Base-by-base conservation (phyloP, 2,888 invertebrate species). In the Hemistola chrysoprasaria region DNA sequence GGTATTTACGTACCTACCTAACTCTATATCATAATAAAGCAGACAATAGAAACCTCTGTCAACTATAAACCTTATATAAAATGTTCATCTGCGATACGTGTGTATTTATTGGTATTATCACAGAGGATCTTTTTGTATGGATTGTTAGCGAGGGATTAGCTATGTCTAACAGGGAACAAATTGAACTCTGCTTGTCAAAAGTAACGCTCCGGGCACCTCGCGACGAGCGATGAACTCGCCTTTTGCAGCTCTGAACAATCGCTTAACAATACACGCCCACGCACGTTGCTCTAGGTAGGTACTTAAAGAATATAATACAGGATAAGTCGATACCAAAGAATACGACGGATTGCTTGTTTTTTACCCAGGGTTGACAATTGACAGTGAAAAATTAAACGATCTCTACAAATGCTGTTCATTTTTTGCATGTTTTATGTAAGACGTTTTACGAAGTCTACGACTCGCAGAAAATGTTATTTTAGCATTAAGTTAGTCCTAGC, bases 101-200 rank as follows among this genome's bases (percentile, higher is more conserved):
- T 34, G 38, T 47, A 45, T 47, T 37, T 28, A 24, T 28, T 20
- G 2, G 38, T 31, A 39, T 34, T 39, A 38, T 26, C 25, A 61
- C 57, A 63, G 63, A 55, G 62, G 56, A 63, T 56, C 69, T 71
- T 71, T 77, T 73, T 71, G 70, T 64, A 58, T 56, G 69, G 59
- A 71, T 72, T 70, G 72, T 70, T 46, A 40, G 30, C 56, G 60
- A 62, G 66, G 78, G 71, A 83, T 83, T 80, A 79, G 44, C 47
- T 42, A 59, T 50, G 56, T 66, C 71, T 78, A 84, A 87, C 78
- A 62, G 65, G 68, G 67, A 76, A 77, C 80, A 77, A 85, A 87
- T 86, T 79, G 87, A 73, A 72, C 46, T 43, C 16, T 31, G 44
- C 37, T 71, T 72, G 69, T 65, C 55, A 62, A 69, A 69, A 60